Base-by-base conservation (phyloP, 2,797 vertebrate species). In the Phoeniculus purpureus region DNA sequence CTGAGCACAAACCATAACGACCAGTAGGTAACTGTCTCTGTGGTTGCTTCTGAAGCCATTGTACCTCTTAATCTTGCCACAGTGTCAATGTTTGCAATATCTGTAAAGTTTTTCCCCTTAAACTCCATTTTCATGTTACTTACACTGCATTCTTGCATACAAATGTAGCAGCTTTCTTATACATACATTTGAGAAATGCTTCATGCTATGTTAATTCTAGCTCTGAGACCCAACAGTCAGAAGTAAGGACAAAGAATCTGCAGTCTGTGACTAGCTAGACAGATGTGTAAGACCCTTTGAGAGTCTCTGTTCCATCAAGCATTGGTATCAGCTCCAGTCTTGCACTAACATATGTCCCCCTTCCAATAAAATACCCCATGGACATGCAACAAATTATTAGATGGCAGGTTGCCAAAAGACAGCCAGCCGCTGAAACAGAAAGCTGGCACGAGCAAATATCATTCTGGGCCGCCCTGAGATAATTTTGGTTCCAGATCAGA, bases 261-360 rank as follows among this genome's bases (percentile, higher is more conserved):
- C 73, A 72, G 8, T 6, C 23, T 74, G 66, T 72, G 65, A 14
- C 62, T 48, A 55, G 52, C 61, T 50, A 48, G 71, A 34, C 27
- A 93, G 70, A 81, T 29, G 66, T 70, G 70, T 26, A 52, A 37
- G 94, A 83, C 45, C 62, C 52, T 83, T 70, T 70, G 87, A 87
- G 80, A 94, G 45, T 50, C 59, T 62, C 67, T 85, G 85, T 32
- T 94, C 67, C 82, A 93, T 20, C 45, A 34, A 64, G 82, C 73
- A 26, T 26, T 32, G 79, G 37, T 8, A 90, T 13, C 70, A 90
- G 79, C 29, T 52, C 84, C 68, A 3, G 76, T 32, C 65, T 19
- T 85, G 68, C 59, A 77, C 81, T 90, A 90, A 89, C 93, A 87
- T 70, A 92, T 92, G 87, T 82, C 79, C n/a, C 47, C 51, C 51